These are phyloP conservation scores for Belgica antarctica DNA, from an alignment of 2,888 invertebrate genomes.

Conservation along the genomic window DNA sequence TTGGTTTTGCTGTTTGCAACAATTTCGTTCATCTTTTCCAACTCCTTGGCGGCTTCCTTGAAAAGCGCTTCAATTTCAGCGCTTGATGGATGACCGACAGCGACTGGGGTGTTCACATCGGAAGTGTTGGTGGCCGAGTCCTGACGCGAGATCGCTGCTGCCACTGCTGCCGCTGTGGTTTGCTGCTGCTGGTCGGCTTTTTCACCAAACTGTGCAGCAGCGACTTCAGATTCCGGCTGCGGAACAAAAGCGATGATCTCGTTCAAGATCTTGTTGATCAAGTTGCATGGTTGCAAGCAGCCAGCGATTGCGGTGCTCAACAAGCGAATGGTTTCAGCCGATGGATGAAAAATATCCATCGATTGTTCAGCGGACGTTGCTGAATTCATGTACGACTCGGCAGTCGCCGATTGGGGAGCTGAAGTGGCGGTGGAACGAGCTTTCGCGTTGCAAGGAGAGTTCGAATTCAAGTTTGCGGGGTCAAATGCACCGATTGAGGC, in stretches of 20 bases:
- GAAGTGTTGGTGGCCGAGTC: conserved; percentile 36
- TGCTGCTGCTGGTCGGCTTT: neutral
- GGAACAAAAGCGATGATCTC: conserved; percentile 36
- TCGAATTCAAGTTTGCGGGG: conserved; percentile 39
- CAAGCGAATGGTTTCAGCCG: conserved; percentile 31
- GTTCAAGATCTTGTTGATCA: conserved; percentile 33
- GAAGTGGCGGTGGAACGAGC: neutral
- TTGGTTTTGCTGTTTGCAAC: conserved; percentile 11
- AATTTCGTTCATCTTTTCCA: conserved; percentile 41
- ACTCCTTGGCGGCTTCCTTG: conserved; percentile 40
- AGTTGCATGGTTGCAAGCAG: conserved; percentile 37
- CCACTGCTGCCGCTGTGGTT: neutral
- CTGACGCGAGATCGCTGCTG: too few relatives aligned
- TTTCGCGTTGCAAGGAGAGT: too few relatives aligned
- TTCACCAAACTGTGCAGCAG: neutral
- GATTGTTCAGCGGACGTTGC: neutral
- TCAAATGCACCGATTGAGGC: conserved; percentile 26
- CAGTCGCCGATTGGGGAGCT: neutral
- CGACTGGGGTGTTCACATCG: neutral
- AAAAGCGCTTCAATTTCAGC: conserved; percentile 34
- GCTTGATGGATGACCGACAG: neutral
- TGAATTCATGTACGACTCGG: neutral
- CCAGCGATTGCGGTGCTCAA: conserved; percentile 29
- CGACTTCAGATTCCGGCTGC: neutral
- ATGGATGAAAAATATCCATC: neutral